These are phyloP conservation scores for Trachurus trachurus DNA, from an alignment of 2,797 vertebrate species.

Conservation along the genomic window DNA sequence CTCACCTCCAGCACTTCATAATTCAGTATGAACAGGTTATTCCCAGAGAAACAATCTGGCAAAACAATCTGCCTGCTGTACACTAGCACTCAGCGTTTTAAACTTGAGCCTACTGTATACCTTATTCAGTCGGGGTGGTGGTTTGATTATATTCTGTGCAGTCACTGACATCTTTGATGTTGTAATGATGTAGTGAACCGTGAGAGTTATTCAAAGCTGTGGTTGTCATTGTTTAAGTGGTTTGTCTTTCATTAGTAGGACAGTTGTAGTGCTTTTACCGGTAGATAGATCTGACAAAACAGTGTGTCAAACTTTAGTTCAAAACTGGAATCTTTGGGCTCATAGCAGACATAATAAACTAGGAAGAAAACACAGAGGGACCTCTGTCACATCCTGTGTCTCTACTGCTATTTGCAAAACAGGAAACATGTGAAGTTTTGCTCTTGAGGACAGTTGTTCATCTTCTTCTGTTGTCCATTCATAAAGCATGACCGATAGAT, in stretches of 20 bases:
- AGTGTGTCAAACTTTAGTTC: too few relatives aligned
- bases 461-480: slow-evolving; percentile 11
- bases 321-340: not conserved
- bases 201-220: slow-evolving; percentile 22
- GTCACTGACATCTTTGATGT: slow-evolving; percentile 2
- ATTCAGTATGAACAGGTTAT: not conserved
- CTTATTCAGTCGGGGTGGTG: slow-evolving; percentile 12
- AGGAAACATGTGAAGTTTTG: slow-evolving; percentile 9
- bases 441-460: not conserved
- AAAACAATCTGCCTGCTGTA: not conserved
- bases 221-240: not conserved
- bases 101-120: slow-evolving; percentile 4
- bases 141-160: not conserved
- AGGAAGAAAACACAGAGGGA: not conserved
- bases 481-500: slow-evolving; percentile 17
- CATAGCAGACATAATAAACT: not conserved
- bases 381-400: not conserved
- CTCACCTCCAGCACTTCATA: slow-evolving; percentile 10
- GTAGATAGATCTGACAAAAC: not conserved
- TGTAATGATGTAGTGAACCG: not conserved
- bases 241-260: not conserved
- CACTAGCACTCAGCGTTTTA: not conserved
- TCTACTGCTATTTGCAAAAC: not conserved
- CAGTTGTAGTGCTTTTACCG: not conserved
- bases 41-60: not conserved